Base-by-base conservation (phyloP, 2,888 invertebrate species). In the Eristalis arbustorum region DNA sequence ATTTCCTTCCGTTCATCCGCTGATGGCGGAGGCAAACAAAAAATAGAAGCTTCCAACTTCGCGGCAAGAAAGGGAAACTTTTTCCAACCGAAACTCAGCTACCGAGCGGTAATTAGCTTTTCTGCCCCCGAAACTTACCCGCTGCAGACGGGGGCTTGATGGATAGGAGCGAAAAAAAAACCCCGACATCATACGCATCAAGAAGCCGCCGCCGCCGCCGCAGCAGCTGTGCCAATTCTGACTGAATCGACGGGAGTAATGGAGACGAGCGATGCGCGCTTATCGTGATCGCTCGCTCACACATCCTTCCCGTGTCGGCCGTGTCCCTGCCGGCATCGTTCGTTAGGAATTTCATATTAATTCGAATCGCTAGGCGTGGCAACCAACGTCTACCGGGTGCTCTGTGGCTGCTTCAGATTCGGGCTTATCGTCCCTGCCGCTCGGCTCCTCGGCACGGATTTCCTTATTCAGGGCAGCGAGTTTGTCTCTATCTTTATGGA, bases 41-140 rank as follows among this genome's bases (percentile, higher is more conserved):
- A 4, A 61, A 62, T n/a, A 23, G 62, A 66, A 14, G 23, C 72
- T 63, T 57, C n/a, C n/a, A 63, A 49, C 68, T 49, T 77, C 42
- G n/a, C 63, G 61, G 18, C 62, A 34, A 40, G 74, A 73, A 73
- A 18, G 14, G 62, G 62, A 42, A 80, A 74, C 11, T 62, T 71
- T 76, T 79, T 72, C 59, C 69, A 25, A 28, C 10, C 37, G 8
- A 62, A 75, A 61, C 73, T 66, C 69, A 66, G 64, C 63, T 56
- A 69, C 69, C 28, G 61, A 77, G 67, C 73, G 74, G 77, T 85
- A 78, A 82, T 74, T 85, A 77, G 74, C 77, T 81, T 77, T 81
- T 64, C 68, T 73, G 76, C 42, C 63, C 59, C 82, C 62, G 74
- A 78, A 23, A 74, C 72, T 62, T 62, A 23, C 64, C 49, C 49